These are phyloP conservation scores for Zaprionus nigranus DNA, from an alignment of 1,140 invertebrate genomes.

Conservation along the genomic window DNA sequence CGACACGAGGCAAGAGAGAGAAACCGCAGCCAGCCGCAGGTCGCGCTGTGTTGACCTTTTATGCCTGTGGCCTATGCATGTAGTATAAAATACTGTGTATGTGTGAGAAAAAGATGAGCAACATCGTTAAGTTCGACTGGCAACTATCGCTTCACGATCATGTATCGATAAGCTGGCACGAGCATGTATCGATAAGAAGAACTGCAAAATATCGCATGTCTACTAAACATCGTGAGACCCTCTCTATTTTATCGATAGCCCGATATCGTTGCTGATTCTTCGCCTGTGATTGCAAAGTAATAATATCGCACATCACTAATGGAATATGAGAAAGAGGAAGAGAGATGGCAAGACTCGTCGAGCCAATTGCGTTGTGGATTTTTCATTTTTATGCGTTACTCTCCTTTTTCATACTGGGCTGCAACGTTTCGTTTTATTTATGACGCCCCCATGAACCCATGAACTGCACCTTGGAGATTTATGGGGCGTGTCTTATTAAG, in stretches of 20 bases:
- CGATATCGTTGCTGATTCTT: neutral
- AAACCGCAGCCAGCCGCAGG: constrained; percentile 41
- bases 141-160: constrained; percentile 1
- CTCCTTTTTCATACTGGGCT: constrained; percentile 1
- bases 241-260: neutral
- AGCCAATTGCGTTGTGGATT: neutral
- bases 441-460: constrained; percentile 37
- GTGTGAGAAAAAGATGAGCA: constrained; percentile 1
- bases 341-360: neutral
- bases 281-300: neutral
- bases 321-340: neutral
- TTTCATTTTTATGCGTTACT: constrained; percentile 3
- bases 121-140: neutral
- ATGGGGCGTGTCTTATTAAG: constrained; percentile 62
- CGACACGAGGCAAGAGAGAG: constrained; percentile 11
- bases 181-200: neutral
- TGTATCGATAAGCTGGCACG: neutral
- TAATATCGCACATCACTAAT: constrained; percentile 2
- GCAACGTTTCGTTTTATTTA: constrained; percentile 59
- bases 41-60: constrained; percentile 69
- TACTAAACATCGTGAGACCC: neutral
- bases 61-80: neutral
- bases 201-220: neutral
- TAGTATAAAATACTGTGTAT: neutral
- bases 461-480: constrained; percentile 64